Evolutionary conservation across 2,113 vertebrate genomes (phyloP).

Genomic region (Brachyhypopomus gauderio): DNA sequence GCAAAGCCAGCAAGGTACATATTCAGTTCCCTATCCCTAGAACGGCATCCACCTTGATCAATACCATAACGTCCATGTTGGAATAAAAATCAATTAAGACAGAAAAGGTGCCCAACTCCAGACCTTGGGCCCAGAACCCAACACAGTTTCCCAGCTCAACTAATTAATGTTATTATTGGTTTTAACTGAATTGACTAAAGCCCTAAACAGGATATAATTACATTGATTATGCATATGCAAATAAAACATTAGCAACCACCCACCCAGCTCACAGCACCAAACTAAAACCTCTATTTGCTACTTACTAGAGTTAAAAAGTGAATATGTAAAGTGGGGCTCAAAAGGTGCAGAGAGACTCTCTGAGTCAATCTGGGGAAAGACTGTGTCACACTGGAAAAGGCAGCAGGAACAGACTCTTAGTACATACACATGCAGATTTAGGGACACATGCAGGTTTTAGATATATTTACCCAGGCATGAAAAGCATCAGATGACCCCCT

Average conservation of each 20-base stretch:
- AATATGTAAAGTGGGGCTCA: constrained; percentile 6
- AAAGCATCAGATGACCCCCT: too few species aligned
- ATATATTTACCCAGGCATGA: not conserved
- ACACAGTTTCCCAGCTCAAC: too few species aligned
- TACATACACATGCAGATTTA: not conserved
- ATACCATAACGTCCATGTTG: not conserved
- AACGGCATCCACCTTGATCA: not conserved
- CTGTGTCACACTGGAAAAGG: constrained; percentile 2
- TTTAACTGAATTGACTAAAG: too few species aligned
- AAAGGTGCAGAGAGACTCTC: constrained; percentile 33
- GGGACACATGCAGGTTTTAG: not conserved
- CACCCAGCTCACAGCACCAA: not conserved
- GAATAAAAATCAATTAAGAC: too few species aligned
- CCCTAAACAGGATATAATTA: too few species aligned
- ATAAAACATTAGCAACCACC: not conserved
- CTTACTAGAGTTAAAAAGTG: constrained; percentile 35
- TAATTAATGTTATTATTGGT: too few species aligned
- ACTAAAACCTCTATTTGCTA: constrained; percentile 43
- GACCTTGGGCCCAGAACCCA: too few species aligned
- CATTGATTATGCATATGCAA: too few species aligned
- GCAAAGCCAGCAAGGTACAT: too few species aligned
- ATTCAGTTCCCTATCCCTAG: too few species aligned
- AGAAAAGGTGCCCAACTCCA: too few species aligned
- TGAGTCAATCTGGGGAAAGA: constrained; percentile 56
- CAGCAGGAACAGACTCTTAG: not conserved